Evolutionary conservation across 2,888 invertebrate species (phyloP).

Genomic region (Hypsopygia costalis): DNA sequence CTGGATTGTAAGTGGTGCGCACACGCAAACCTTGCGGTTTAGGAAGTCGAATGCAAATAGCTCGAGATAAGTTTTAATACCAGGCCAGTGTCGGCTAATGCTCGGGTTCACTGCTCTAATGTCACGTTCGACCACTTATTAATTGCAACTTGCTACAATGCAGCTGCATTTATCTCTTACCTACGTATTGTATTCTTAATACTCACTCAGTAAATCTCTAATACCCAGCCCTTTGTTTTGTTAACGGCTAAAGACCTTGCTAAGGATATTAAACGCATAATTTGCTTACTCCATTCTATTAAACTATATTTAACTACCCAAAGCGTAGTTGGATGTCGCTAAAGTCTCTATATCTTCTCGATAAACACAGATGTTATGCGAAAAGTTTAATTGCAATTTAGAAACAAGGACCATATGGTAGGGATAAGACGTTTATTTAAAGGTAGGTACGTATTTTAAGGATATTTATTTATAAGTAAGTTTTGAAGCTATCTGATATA

Average conservation of each 20-base stretch:
- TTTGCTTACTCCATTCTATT: constrained; percentile 2
- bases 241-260: constrained; percentile 3
- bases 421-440: no score
- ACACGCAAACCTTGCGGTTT: constrained; percentile 36
- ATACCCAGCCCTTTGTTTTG: background rate
- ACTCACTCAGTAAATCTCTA: constrained; percentile 8
- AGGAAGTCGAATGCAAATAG: constrained; percentile 77
- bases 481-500: no score
- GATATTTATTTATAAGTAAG: no score
- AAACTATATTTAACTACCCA: no score
- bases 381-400: no score
- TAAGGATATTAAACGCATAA: background rate
- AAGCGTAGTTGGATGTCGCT: background rate
- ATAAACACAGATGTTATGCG: no score
- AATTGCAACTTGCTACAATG: constrained; percentile 64
- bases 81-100: constrained; percentile 63
- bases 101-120: constrained; percentile 69
- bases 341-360: no score
- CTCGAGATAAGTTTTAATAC: constrained; percentile 78
- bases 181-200: constrained; percentile 24
- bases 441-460: no score
- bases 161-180: constrained; percentile 62
- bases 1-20: background rate
- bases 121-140: constrained; percentile 77
- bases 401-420: no score